Evolutionary conservation across 2,888 invertebrate genomes (phyloP), one percentile per base, ranked within the genome.

Genomic region (Branchellion lobata): DNA sequence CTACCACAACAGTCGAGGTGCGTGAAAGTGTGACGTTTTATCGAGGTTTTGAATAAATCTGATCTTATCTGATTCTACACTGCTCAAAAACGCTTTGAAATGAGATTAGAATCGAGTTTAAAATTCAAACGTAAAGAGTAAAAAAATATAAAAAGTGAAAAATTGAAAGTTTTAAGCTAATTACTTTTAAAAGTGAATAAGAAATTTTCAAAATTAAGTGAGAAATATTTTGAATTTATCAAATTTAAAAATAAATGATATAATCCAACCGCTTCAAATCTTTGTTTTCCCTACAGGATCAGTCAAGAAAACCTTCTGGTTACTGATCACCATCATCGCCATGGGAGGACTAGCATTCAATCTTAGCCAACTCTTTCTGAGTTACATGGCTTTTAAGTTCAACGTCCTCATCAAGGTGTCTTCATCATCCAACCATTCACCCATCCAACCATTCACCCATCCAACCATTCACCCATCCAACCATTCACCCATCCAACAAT

Each of bases 1-100:
- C 57, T 73, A 73, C 24, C 74, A 79, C 47, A 74, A 61, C 79
- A 71, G 72, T 1, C 18, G 79, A 79, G 79, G 79, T 79, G 61
- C 21, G 5, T 40, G 40, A 14, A 8, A 40, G 40, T n/a, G n/a
- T n/a, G n/a, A n/a, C n/a, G n/a, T n/a, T n/a, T n/a, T n/a, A n/a
- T n/a, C n/a, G n/a, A n/a, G n/a, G n/a, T n/a, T n/a, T n/a, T n/a
- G n/a, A n/a, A n/a, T n/a, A n/a, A n/a, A n/a, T n/a, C n/a, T n/a
- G n/a, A n/a, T n/a, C n/a, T n/a, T n/a, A n/a, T n/a, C n/a, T n/a
- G n/a, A n/a, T n/a, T n/a, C n/a, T n/a, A n/a, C n/a, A n/a, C n/a
- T n/a, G n/a, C n/a, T n/a, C n/a, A n/a, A n/a, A n/a, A n/a, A n/a
- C n/a, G n/a, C n/a, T 8, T 8, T 47, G 18, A 47, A 47, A 47